Base-by-base conservation (phyloP, 2,888 invertebrate species). In the Volucella bombylans region DNA sequence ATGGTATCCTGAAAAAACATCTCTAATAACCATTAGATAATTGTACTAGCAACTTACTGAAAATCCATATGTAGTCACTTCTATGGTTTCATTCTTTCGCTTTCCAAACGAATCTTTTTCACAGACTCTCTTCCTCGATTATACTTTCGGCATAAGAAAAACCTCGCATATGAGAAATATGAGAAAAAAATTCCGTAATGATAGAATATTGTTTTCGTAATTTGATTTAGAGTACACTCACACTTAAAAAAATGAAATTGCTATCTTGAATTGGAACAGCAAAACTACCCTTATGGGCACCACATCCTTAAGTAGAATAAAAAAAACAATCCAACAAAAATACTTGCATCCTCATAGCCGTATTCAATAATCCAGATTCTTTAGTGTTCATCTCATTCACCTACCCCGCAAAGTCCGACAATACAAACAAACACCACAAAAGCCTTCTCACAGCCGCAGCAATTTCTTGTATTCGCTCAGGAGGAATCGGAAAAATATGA, bases 401-500 rank as follows among this genome's bases (percentile, higher is more conserved):
- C 62, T 15, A 23, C 41, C 38, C 57, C 39, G 18, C 49, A 14
- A 12, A 49, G 47, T 65, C 31, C 68, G 23, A 65, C 49, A 45
- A 55, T 38, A 64, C 62, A 31, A 41, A 50, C 38, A 49, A 50
- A 43, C 59, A 11, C 59, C 52, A 74, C 45, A 80, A 61, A 85
- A 76, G 71, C 52, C 62, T 38, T 55, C 43, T 67, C 62, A 49
- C 55, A 68, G 31, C 31, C 71, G 76, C 57, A 61, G 52, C 23
- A 41, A 69, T 71, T 62, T 71, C 74, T 69, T 69, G 71, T 80
- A 74, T 67, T 71, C 67, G 61, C 31, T 64, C 61, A 54, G 72
- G 71, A 81, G 76, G 72, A 76, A 81, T 81, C 80, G 80, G 76
- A 81, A 85, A 85, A 85, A 85, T 85, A 85, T 85, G 85, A 85